phyloP scores from a whole-genome alignment of 2,113 vertebrate species.

The Collichthys lucidus region DNA sequence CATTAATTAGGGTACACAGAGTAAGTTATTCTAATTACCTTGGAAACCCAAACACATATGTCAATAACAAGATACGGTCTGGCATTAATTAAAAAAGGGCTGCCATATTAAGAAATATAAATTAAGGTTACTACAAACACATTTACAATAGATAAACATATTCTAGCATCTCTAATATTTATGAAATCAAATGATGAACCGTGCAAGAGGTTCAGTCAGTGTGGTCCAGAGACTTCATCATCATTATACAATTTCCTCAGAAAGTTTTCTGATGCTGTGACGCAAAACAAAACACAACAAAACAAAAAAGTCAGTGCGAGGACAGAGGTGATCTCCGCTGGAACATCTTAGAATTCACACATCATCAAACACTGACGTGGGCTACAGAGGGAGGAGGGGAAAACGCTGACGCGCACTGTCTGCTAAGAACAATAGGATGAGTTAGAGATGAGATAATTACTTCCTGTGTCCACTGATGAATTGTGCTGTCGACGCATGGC shows the following conservation, averaged over 20 bases:
- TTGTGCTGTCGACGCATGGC: slow-evolving; percentile 10
- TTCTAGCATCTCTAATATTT: too few relatives aligned
- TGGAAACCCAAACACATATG: background rate
- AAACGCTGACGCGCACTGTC: slow-evolving; percentile 24
- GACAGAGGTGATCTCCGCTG: background rate
- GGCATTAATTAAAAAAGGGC: too few relatives aligned
- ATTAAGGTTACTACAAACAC: background rate
- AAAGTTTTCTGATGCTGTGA: too few relatives aligned
- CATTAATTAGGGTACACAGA: background rate
- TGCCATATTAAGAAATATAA: background rate
- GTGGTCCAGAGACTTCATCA: background rate
- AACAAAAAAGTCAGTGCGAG: background rate
- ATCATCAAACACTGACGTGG: background rate
- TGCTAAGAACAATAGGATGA: slow-evolving; percentile 26
- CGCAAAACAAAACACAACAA: too few relatives aligned
- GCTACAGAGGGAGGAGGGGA: background rate
- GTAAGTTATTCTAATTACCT: background rate
- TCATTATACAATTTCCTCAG: too few relatives aligned
- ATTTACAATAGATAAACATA: too few relatives aligned
- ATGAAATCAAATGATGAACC: background rate
- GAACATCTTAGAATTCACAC: background rate
- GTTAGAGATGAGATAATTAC: slow-evolving; percentile 35
- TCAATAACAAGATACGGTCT: too few relatives aligned
- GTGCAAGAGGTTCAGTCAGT: background rate
- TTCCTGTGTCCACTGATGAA: slow-evolving; percentile 28